These are phyloP conservation scores for Sebastes paucispinis DNA, from an alignment of 2,797 vertebrate species.

Conservation along the genomic window DNA sequence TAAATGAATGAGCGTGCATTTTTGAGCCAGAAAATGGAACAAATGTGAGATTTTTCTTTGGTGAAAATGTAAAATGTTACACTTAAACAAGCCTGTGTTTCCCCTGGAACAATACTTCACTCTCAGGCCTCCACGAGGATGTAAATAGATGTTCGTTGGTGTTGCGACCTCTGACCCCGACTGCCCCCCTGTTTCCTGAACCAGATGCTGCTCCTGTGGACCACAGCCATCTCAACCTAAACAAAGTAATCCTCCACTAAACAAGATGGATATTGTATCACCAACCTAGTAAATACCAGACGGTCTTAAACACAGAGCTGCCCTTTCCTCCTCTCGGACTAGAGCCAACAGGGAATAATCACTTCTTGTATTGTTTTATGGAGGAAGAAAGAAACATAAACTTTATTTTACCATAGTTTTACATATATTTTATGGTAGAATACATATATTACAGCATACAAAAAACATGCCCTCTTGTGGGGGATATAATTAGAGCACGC, in stretches of 20 bases:
- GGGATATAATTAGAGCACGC: constrained; percentile 43
- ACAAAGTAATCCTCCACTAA: constrained; percentile 81
- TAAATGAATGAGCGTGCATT: background rate
- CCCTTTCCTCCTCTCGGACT: constrained; percentile 28
- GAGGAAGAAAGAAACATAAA: constrained; percentile 4
- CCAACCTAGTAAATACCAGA: constrained; percentile 63
- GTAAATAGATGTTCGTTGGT: constrained; percentile 77
- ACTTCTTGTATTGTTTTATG: constrained; percentile 32
- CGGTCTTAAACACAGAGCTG: constrained; percentile 36
- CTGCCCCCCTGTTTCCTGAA: constrained; percentile 77
- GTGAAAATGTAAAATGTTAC: background rate
- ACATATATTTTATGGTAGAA: constrained; percentile 2
- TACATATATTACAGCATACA: background rate
- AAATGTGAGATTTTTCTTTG: background rate
- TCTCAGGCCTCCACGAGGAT: constrained; percentile 63
- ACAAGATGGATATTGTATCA: constrained; percentile 82
- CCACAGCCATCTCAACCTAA: constrained; percentile 72
- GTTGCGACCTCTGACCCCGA: constrained; percentile 73
- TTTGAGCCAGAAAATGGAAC: background rate
- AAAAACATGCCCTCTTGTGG: constrained; percentile 58
- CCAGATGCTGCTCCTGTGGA: constrained; percentile 80
- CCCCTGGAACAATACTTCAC: constrained; percentile 66
- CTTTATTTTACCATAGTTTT: constrained; percentile 10
- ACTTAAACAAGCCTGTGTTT: constrained; percentile 58
- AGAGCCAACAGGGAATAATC: constrained; percentile 11